Conservation (phyloP, 2,888 invertebrate genomes). For the Hydropsyche betteni region DNA sequence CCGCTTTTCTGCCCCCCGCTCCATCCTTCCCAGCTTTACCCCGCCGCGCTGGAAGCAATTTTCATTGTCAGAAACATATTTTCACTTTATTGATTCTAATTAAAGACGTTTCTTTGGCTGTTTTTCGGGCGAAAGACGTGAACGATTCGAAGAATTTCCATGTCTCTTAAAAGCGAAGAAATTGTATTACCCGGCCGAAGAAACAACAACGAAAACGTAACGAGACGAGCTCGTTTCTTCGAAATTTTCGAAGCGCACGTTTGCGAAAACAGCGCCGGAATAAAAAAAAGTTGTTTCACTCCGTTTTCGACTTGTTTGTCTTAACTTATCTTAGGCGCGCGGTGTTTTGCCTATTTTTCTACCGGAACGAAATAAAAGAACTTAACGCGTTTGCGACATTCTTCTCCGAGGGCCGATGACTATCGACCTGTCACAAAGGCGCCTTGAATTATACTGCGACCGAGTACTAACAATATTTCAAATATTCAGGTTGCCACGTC, state of each 20-base stretch:
- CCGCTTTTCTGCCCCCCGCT: neutral
- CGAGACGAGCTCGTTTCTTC: too few species aligned
- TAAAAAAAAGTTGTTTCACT: too few species aligned
- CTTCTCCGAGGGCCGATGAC: too few species aligned
- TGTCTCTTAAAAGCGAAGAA: conserved; percentile 20
- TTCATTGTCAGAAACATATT: conserved; percentile 37
- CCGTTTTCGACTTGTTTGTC: too few species aligned
- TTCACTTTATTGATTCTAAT: conserved; percentile 39
- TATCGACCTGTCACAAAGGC: too few species aligned
- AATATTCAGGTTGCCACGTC: conserved; percentile 22
- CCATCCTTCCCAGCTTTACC: neutral
- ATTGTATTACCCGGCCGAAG: conserved; percentile 27
- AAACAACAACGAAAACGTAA: conserved; percentile 3
- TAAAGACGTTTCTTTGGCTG: conserved; percentile 24
- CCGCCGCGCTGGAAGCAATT: conserved; percentile 16
- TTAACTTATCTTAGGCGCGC: too few species aligned
- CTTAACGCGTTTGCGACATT: too few species aligned
- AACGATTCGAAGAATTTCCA: conserved; percentile 28
- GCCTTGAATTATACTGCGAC: neutral
- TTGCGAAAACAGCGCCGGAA: too few species aligned
- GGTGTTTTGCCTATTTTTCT: too few species aligned
- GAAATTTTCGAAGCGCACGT: too few species aligned
- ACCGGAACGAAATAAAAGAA: too few species aligned
- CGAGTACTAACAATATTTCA: conserved; percentile 12
- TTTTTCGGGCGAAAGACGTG: conserved; percentile 22